Conservation (phyloP, 2,113 vertebrate species). For the Labeo catla region DNA sequence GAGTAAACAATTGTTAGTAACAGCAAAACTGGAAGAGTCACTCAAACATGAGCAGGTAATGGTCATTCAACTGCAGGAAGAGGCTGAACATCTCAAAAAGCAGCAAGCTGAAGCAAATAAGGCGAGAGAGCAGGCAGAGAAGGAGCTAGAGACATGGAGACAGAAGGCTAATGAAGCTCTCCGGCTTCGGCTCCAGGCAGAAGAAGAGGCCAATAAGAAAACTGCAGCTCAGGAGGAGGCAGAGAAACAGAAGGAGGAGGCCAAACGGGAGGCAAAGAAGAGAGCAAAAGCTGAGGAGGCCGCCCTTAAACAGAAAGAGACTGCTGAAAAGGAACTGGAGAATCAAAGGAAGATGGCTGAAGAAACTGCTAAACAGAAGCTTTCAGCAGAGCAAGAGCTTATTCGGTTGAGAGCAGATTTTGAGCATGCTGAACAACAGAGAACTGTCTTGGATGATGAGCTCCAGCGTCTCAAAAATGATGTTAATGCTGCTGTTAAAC, state of each 20-base stretch:
- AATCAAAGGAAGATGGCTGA: constrained; percentile 88
- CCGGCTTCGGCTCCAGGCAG: constrained; percentile 88
- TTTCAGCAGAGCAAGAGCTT: constrained; percentile 90
- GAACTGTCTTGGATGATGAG: constrained; percentile 88
- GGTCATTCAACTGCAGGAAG: constrained; percentile 87
- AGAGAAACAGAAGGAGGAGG: constrained; percentile 92
- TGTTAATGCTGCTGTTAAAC: constrained; percentile 80
- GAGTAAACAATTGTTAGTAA: constrained; percentile 81
- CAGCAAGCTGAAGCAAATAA: constrained; percentile 87
- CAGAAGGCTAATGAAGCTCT: constrained; percentile 96
- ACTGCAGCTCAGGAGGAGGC: constrained; percentile 89
- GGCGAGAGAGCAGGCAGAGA: constrained; percentile 85
- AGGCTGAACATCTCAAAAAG: constrained; percentile 82
- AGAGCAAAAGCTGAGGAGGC: constrained; percentile 87
- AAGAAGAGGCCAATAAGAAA: constrained; percentile 94
- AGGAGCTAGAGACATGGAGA: constrained; percentile 91
- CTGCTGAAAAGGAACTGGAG: constrained; percentile 90
- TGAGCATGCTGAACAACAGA: constrained; percentile 90
- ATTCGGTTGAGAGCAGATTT: constrained; percentile 90
- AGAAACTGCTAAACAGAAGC: constrained; percentile 87
- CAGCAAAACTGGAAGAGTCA: constrained; percentile 84
- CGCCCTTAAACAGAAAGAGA: constrained; percentile 89
- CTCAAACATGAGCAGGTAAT: constrained; percentile 88
- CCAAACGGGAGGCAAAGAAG: constrained; percentile 88
- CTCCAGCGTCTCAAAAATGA: constrained; percentile 87